phyloP scores from a whole-genome alignment of 1,140 invertebrate species.

The Drosophila repletoides region DNA sequence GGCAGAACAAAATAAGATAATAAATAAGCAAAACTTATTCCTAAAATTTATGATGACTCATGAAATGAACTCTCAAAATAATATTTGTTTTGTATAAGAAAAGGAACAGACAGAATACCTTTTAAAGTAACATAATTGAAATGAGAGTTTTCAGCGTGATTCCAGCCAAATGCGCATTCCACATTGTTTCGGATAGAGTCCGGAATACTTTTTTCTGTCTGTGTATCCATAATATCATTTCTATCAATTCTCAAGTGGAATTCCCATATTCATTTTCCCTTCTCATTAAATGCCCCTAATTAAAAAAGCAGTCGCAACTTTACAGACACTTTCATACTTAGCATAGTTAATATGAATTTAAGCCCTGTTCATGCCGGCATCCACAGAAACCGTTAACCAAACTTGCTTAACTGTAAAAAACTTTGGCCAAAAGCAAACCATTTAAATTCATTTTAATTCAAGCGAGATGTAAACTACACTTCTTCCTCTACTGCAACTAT shows the following conservation, averaged over 20 bases:
- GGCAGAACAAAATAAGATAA: too few relatives aligned
- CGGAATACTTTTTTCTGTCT: too few relatives aligned
- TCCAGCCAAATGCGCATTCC: too few relatives aligned
- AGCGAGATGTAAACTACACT: slow-evolving; percentile 35
- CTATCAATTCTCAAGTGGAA: neutral
- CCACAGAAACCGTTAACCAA: slow-evolving; percentile 14
- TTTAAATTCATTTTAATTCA: slow-evolving; percentile 68
- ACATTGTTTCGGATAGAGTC: too few relatives aligned
- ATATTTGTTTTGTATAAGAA: too few relatives aligned
- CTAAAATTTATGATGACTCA: too few relatives aligned
- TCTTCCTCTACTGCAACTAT: neutral
- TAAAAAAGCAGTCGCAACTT: slow-evolving; percentile 41
- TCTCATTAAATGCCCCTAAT: slow-evolving; percentile 22
- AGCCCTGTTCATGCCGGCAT: slow-evolving; percentile 22
- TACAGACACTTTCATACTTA: slow-evolving; percentile 36
- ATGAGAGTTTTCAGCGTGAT: too few relatives aligned
- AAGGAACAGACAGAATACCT: too few relatives aligned
- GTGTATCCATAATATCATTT: too few relatives aligned
- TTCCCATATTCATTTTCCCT: slow-evolving; percentile 1
- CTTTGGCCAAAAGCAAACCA: slow-evolving; percentile 48
- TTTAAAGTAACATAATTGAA: too few relatives aligned
- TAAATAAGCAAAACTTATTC: too few relatives aligned
- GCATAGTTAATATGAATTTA: slow-evolving; percentile 55
- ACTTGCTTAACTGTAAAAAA: slow-evolving; percentile 33
- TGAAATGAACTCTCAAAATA: too few relatives aligned